A percentile compares a stretch with the other conserved stretches of the same genome.
Conservation (phyloP, 2,797 vertebrate genomes). For the Sparidentex hasta region DNA sequence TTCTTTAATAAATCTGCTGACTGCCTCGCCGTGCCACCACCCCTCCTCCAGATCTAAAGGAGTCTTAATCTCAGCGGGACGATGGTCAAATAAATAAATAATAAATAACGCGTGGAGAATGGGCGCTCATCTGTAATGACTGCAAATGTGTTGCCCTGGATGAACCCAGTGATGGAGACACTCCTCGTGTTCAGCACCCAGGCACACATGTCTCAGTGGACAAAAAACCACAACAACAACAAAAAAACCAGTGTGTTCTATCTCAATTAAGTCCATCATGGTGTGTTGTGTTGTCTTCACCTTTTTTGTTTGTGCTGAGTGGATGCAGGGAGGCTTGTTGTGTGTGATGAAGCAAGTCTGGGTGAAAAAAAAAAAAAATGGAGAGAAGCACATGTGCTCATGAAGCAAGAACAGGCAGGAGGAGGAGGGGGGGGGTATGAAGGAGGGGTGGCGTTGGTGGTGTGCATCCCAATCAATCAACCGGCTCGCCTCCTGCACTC, state of each 20-base stretch:
- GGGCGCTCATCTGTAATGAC: constrained; percentile 48
- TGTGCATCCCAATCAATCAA: constrained; percentile 78
- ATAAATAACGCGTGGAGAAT: constrained; percentile 41
- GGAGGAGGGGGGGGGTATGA: constrained; percentile 9
- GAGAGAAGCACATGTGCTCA: constrained; percentile 69
- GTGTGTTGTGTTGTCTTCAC: not conserved
- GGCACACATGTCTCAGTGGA: not conserved
- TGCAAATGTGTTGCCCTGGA: constrained; percentile 60
- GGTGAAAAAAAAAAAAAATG: constrained; percentile 20
- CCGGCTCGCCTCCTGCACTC: constrained; percentile 62
- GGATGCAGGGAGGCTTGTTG: constrained; percentile 10
- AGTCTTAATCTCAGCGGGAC: no score
- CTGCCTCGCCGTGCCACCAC: no score
- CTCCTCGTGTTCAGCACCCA: constrained; percentile 12
- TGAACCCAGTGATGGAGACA: constrained; percentile 46
- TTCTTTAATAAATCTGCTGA: no score
- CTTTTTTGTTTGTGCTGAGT: constrained; percentile 32
- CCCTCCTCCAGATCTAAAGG: no score
- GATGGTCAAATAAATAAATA: no score
- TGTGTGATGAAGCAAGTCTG: constrained; percentile 45
- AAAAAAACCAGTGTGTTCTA: not conserved
- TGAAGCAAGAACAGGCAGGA: constrained; percentile 45
- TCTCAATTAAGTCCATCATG: not conserved
- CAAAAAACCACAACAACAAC: not conserved
- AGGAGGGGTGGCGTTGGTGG: constrained; percentile 26